Evolutionary conservation across 35 echinoderm and acorn worm species (phyloP).

Genomic region (Nesometra sesokonis): DNA sequence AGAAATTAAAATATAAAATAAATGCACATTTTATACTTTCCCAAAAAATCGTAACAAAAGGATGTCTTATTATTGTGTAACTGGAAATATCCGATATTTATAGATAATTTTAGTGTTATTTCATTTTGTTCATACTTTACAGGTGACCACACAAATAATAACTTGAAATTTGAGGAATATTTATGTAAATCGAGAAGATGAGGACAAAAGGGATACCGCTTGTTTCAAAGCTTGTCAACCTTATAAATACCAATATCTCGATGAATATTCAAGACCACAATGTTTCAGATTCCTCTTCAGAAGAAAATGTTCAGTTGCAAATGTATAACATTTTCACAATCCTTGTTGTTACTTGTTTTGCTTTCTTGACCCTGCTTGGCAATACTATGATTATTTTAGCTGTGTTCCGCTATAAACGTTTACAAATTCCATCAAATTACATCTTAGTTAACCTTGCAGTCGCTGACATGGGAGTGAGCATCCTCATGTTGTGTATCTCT

Average conservation of each 20-base stretch:
- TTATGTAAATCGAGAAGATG: too few species aligned
- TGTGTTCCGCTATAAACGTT: conserved; percentile 64
- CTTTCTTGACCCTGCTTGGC: conserved; percentile 45
- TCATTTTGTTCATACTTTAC: too few species aligned
- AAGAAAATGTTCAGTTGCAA: background rate
- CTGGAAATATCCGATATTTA: too few species aligned
- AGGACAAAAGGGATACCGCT: background rate
- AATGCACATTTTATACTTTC: too few species aligned
- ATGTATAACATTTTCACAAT: background rate
- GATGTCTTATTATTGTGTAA: too few species aligned
- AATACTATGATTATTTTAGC: conserved; percentile 58
- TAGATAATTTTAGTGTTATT: too few species aligned
- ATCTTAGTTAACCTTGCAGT: conserved; percentile 76
- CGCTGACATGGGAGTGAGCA: conserved; percentile 51
- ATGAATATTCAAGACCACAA: background rate
- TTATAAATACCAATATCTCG: background rate
- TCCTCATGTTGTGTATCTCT: conserved; percentile 24
- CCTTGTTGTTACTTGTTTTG: background rate
- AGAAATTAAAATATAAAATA: too few species aligned
- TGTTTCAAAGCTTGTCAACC: background rate
- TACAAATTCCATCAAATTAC: conserved; percentile 97
- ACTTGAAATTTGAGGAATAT: too few species aligned
- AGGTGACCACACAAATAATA: too few species aligned
- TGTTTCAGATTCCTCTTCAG: background rate
- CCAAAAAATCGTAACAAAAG: too few species aligned